Evolutionary conservation across 2,888 invertebrate genomes (phyloP).

Genomic region (Empis livida): DNA sequence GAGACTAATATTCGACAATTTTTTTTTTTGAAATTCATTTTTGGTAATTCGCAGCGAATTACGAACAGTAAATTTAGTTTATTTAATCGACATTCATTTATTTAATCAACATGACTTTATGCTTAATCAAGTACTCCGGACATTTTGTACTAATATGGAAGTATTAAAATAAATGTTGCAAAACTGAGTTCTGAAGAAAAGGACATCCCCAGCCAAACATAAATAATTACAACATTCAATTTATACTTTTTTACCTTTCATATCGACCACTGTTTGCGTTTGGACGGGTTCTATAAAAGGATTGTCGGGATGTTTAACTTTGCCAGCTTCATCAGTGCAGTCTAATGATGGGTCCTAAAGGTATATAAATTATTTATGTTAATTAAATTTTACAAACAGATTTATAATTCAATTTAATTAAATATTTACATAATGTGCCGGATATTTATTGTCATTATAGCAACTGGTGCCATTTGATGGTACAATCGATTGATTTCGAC

Average conservation of each 20-base stretch:
- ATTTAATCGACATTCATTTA: too few relatives aligned
- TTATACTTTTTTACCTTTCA: slow-evolving; percentile 92
- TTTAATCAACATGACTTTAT: too few relatives aligned
- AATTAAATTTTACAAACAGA: background rate
- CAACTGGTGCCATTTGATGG: slow-evolving; percentile 38
- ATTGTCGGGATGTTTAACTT: slow-evolving; percentile 77
- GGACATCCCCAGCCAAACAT: too few relatives aligned
- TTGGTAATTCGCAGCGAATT: too few relatives aligned
- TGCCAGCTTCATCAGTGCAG: slow-evolving; percentile 64
- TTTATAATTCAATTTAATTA: too few relatives aligned
- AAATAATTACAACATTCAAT: background rate
- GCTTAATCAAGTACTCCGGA: too few relatives aligned
- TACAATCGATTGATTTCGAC: slow-evolving; percentile 53
- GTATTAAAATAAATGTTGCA: too few relatives aligned
- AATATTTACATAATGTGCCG: slow-evolving; percentile 43
- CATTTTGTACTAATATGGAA: too few relatives aligned
- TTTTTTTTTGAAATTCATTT: too few relatives aligned
- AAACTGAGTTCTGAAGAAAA: too few relatives aligned
- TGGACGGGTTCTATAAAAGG: slow-evolving; percentile 81
- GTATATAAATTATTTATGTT: background rate
- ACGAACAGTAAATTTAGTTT: too few relatives aligned
- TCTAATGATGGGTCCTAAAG: slow-evolving; percentile 67
- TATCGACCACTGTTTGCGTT: slow-evolving; percentile 82
- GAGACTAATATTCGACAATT: too few relatives aligned
- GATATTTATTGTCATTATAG: slow-evolving; percentile 1